Evolutionary conservation across 2,113 vertebrate species (phyloP).

Genomic region (Symphodus melops): DNA sequence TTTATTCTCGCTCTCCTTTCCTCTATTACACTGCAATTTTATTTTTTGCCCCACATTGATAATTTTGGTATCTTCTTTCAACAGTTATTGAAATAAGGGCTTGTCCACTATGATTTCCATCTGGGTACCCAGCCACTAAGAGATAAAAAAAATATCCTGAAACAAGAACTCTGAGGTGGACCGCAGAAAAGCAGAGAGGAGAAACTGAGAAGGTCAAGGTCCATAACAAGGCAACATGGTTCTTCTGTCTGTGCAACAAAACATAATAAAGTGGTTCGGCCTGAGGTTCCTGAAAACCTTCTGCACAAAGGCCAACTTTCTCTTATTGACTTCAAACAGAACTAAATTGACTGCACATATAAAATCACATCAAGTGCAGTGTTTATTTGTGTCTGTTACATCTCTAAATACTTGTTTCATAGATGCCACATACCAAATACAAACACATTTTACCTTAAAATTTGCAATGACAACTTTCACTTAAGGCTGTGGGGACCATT

Average conservation of each 20-base stretch:
- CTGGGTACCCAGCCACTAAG: slow-evolving; percentile 51
- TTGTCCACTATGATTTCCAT: slow-evolving; percentile 71
- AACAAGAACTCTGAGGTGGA: slow-evolving; percentile 73
- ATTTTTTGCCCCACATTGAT: slow-evolving; percentile 49
- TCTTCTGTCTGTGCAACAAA: slow-evolving; percentile 61
- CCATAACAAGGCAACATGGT: slow-evolving; percentile 64
- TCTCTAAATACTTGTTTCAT: not conserved
- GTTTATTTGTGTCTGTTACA: not conserved
- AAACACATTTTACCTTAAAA: not conserved
- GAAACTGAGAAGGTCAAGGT: slow-evolving; percentile 78
- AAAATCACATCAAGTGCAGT: not conserved
- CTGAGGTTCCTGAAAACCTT: slow-evolving; percentile 55
- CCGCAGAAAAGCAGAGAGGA: slow-evolving; percentile 64
- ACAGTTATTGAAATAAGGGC: slow-evolving; percentile 69
- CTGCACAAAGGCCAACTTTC: slow-evolving; percentile 39
- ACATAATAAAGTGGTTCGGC: slow-evolving; percentile 53
- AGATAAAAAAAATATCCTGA: slow-evolving; percentile 65
- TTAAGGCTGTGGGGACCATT: too few relatives aligned
- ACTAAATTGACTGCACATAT: slow-evolving; percentile 9
- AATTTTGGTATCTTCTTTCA: slow-evolving; percentile 48
- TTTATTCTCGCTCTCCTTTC: slow-evolving; percentile 1
- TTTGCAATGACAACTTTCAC: too few relatives aligned
- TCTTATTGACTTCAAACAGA: slow-evolving; percentile 22
- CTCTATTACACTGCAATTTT: slow-evolving; percentile 9
- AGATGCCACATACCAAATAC: not conserved